Base-by-base conservation (phyloP, 2,888 invertebrate species). In the Tetragnatha montana region DNA sequence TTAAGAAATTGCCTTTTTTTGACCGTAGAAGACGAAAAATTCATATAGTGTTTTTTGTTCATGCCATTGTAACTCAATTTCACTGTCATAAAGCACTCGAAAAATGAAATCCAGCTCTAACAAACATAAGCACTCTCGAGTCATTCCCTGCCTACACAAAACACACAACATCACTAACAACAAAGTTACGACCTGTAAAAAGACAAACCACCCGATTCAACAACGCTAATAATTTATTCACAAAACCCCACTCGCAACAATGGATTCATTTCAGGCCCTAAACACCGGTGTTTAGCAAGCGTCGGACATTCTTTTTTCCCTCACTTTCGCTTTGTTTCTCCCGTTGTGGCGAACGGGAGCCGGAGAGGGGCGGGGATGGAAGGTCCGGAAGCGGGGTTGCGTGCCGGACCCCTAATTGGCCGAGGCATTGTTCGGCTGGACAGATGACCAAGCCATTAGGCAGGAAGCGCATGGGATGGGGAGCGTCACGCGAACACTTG, bases 401-500 rank as follows among this genome's bases (percentile, higher is more conserved):
- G 89, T 90, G 89, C 69, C 50, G 12, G 51, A 21, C 22, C 14
- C 70, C 79, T 79, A 70, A 35, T 35, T 35, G 35, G 35, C 35
- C 35, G 35, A 35, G 84, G 81, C 80, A 85, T 85, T 88, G 84
- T 17, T 35, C 75, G 80, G 51, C 21, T 51, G 51, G 19, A 19
- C 14, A 21, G 60, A 78, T 60, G 60, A 60, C 14, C 12, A 60
- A 60, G 60, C 60, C 89, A 84, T 84, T 80, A 84, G 89, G 85
- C 89, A 89, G 89, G 89, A 89, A 89, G 89, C 81, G 81, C 81
- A 81, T 81, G 85, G 71, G 78, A 89, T 89, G 89, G 50, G 71
- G 19, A 50, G 70, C 60, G 85, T 89, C 89, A 89, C 89, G 89
- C 89, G 78, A 89, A 85, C 89, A 89, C 89, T 89, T 89, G 89